Percentiles rank a stretch among this genome's conserved stretches.
phyloP scores from a whole-genome alignment of 2,113 vertebrate species.

The Phalacrocorax carbo region DNA sequence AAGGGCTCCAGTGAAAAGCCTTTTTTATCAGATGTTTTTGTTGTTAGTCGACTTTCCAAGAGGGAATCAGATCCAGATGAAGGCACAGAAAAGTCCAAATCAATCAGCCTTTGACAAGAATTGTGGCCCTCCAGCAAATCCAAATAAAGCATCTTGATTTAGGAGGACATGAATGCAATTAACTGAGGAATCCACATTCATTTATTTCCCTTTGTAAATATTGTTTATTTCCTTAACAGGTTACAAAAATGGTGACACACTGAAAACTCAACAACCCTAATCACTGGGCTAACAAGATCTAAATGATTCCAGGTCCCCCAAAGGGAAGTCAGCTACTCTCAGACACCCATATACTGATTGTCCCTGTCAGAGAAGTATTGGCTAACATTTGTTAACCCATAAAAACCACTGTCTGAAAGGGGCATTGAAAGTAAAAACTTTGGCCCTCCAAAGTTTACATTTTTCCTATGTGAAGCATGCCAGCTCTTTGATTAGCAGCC shows the following conservation, averaged over 20 bases:
- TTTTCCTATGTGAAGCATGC: slow-evolving; percentile 59
- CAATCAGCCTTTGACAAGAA: slow-evolving; percentile 60
- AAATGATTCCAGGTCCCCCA: slow-evolving; percentile 56
- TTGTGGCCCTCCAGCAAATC: slow-evolving; percentile 51
- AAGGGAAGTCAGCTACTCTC: not conserved
- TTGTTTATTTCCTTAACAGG: slow-evolving; percentile 66
- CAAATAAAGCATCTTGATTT: slow-evolving; percentile 63
- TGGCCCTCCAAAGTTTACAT: slow-evolving; percentile 33
- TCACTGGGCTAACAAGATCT: slow-evolving; percentile 37
- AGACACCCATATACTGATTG: not conserved
- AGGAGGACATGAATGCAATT: slow-evolving; percentile 55
- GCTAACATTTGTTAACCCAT: slow-evolving; percentile 21
- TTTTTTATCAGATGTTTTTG: slow-evolving; percentile 55
- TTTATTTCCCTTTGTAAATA: slow-evolving; percentile 63
- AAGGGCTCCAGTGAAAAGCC: slow-evolving; percentile 14
- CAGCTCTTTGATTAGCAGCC: slow-evolving; percentile 73
- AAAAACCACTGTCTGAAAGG: slow-evolving; percentile 41
- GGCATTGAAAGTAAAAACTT: slow-evolving; percentile 6
- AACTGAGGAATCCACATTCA: slow-evolving; percentile 50
- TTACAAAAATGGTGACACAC: slow-evolving; percentile 65
- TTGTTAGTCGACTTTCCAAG: slow-evolving; percentile 8
- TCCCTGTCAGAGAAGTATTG: slow-evolving; percentile 14
- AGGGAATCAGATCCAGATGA: slow-evolving; percentile 67
- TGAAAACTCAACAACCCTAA: slow-evolving; percentile 53
- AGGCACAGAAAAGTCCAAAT: slow-evolving; percentile 54